Conservation (phyloP, 2,797 vertebrate species). For the Dicrostonyx torquatus region DNA sequence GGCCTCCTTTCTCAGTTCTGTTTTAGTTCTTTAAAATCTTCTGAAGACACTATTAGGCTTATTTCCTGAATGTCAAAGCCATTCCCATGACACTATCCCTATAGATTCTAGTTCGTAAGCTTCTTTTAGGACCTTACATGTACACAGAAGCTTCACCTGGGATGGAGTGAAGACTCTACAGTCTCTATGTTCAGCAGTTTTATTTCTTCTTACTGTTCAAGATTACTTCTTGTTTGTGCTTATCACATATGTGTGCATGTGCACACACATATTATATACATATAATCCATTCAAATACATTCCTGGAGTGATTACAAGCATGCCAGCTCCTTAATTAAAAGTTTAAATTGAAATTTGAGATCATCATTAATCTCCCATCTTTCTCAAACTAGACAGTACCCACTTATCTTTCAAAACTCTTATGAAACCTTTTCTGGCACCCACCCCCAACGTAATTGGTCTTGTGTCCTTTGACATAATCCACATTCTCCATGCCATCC, state of each 20-base stretch:
- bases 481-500: neutral
- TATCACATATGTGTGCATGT: neutral
- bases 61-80: neutral
- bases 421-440: neutral
- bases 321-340: neutral
- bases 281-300: neutral
- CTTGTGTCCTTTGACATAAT: constrained; percentile 5
- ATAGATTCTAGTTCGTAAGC: neutral
- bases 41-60: neutral
- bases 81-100: neutral
- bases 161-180: neutral
- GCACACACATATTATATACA: neutral
- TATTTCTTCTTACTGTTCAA: neutral
- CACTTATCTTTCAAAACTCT: constrained; percentile 14
- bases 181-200: neutral
- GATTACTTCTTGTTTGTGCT: neutral
- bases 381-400: neutral
- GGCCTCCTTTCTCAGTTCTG: neutral
- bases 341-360: constrained; percentile 43
- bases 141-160: neutral
- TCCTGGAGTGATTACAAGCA: neutral
- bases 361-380: neutral
- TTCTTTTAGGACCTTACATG: neutral
- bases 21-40: neutral
- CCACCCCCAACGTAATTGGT: neutral